Percentiles rank a stretch among this genome's conserved stretches.
These are phyloP conservation scores for Aradus depressus DNA, from an alignment of 2,888 invertebrate species.

Conservation along the genomic window DNA sequence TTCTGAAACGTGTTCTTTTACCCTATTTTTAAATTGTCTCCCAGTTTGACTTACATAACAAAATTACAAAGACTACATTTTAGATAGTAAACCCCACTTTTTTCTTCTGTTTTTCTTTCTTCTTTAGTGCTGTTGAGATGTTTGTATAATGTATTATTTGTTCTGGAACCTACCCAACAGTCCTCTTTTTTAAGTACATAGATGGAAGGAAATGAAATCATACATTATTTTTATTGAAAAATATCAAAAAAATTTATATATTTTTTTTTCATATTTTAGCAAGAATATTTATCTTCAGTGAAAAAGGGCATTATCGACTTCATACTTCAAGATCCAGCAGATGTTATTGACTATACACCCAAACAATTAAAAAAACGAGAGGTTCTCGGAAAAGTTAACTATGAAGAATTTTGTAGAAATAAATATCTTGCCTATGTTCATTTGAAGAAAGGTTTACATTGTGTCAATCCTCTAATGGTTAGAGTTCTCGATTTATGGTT, in stretches of 20 bases:
- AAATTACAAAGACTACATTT: too few relatives aligned
- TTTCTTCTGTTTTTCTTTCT: too few relatives aligned
- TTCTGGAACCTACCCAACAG: too few relatives aligned
- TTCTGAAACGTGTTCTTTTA: too few relatives aligned
- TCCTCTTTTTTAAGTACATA: too few relatives aligned
- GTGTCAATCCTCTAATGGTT: slow-evolving; percentile 70
- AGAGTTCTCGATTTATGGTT: slow-evolving; percentile 73
- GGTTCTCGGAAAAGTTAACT: background rate
- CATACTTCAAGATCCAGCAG: slow-evolving; percentile 65
- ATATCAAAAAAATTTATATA: background rate
- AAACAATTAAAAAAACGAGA: too few relatives aligned
- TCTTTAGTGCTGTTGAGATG: too few relatives aligned
- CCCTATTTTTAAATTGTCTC: too few relatives aligned
- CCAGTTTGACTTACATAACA: too few relatives aligned
- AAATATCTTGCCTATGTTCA: background rate
- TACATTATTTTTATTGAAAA: background rate
- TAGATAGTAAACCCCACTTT: too few relatives aligned
- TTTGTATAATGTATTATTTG: too few relatives aligned
- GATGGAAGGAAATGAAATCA: too few relatives aligned
- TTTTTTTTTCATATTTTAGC: slow-evolving; percentile 39
- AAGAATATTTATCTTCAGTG: slow-evolving; percentile 75
- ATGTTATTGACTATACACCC: slow-evolving; percentile 27
- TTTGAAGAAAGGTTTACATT: slow-evolving; percentile 46
- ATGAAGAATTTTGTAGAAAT: background rate
- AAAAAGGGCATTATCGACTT: slow-evolving; percentile 89